A percentile compares a stretch with the other conserved stretches of the same genome.
Conservation (phyloP, 2,113 vertebrate species). For the Boleophthalmus pectinirostris region DNA sequence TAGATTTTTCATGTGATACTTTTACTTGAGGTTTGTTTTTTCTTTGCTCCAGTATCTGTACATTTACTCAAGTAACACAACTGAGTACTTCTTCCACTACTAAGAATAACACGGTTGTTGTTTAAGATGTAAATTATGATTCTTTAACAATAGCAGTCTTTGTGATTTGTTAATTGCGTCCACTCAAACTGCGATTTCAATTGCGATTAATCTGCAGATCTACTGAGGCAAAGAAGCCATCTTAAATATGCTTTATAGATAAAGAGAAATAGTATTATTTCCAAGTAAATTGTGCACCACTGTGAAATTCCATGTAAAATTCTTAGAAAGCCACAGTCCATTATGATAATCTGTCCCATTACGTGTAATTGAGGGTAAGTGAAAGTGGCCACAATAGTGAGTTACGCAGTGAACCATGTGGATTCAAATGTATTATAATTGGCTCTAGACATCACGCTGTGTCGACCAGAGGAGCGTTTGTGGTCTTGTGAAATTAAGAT, state of each 20-base stretch:
- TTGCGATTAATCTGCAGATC: no score
- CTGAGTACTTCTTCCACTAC: no score
- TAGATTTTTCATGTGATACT: no score
- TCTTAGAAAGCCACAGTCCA: background rate
- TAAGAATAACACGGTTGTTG: no score
- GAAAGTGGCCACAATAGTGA: background rate
- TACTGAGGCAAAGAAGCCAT: background rate
- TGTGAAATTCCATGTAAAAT: background rate
- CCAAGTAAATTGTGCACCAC: background rate
- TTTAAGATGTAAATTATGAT: no score
- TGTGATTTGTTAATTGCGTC: no score
- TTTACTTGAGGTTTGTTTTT: no score
- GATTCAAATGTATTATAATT: background rate
- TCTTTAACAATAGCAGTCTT: no score
- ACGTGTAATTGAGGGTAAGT: background rate
- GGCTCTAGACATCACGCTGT: background rate
- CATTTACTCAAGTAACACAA: no score
- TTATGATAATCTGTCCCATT: background rate
- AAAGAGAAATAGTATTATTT: background rate
- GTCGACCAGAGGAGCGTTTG: background rate
- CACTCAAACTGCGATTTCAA: no score
- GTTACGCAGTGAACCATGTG: background rate
- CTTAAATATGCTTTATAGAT: background rate
- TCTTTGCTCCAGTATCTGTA: no score
- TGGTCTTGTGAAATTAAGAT: background rate